Evolutionary conservation across 2,113 vertebrate genomes (phyloP).

Genomic region (Thunnus thynnus): DNA sequence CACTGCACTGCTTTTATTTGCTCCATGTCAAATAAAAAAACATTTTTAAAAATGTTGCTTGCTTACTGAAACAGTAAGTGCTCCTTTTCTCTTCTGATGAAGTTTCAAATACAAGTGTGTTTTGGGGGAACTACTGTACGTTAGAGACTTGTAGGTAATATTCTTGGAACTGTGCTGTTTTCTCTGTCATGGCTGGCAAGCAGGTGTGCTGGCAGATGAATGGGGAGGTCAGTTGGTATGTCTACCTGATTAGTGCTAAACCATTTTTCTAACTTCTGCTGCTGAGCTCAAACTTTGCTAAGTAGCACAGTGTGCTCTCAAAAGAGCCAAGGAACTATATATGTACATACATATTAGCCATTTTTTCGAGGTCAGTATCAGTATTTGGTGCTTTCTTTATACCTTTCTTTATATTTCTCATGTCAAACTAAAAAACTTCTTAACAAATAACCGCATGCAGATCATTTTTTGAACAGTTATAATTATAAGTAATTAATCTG

Average conservation of each 20-base stretch:
- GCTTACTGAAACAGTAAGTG: too few species aligned
- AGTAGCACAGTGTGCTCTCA: slow-evolving; percentile 59
- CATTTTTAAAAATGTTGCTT: too few species aligned
- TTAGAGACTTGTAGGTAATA: background rate
- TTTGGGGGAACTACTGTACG: background rate
- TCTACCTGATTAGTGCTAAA: slow-evolving; percentile 68
- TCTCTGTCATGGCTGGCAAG: slow-evolving; percentile 12
- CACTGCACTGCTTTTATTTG: too few species aligned
- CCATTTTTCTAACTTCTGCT: slow-evolving; percentile 52
- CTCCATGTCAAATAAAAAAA: too few species aligned
- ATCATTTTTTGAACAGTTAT: too few species aligned
- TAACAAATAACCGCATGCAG: too few species aligned
- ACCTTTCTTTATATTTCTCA: too few species aligned
- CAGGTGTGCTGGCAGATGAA: slow-evolving; percentile 67
- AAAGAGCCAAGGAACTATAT: background rate
- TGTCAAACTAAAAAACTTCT: too few species aligned
- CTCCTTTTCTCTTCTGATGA: too few species aligned
- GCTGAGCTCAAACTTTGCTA: slow-evolving; percentile 56
- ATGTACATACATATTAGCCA: too few species aligned
- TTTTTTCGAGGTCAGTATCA: slow-evolving; percentile 25
- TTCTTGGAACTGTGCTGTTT: background rate
- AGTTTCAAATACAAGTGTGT: too few species aligned
- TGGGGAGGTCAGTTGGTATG: slow-evolving; percentile 52
- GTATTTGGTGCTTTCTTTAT: background rate
- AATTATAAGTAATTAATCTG: too few species aligned